Evolutionary conservation across 2,113 vertebrate genomes (phyloP).

Genomic region (Camelus dromedarius): DNA sequence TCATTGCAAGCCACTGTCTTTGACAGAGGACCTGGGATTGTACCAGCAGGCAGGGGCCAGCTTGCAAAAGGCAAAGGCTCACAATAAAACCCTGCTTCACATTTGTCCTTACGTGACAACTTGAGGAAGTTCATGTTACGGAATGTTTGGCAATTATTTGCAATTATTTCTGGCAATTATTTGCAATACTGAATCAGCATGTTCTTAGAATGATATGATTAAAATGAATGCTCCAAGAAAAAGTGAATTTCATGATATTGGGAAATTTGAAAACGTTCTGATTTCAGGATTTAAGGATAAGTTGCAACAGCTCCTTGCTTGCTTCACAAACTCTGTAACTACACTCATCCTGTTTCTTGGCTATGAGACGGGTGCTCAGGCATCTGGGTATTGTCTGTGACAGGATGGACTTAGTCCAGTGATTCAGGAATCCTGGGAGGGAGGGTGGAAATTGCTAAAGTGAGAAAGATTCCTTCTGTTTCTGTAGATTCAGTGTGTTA

Average conservation of each 20-base stretch:
- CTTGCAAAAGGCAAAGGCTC: not conserved
- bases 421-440: not conserved
- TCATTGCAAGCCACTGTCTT: not conserved
- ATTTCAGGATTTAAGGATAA: not conserved
- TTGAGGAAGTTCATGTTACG: not conserved
- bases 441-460: not conserved
- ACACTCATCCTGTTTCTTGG: not conserved
- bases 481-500: not conserved
- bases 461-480: not conserved
- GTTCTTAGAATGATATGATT: not conserved
- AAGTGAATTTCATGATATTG: not conserved
- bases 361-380: not conserved
- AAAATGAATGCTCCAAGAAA: not conserved
- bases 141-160: not conserved
- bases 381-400: not conserved
- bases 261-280: conserved; percentile 6
- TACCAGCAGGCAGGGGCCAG: not conserved
- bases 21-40: not conserved
- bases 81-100: not conserved
- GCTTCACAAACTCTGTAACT: not conserved
- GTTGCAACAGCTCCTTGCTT: not conserved
- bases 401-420: not conserved
- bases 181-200: not conserved
- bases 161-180: not conserved
- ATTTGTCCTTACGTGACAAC: not conserved